Base-by-base conservation (phyloP, 2,888 invertebrate species). In the Ennomos erosarius region DNA sequence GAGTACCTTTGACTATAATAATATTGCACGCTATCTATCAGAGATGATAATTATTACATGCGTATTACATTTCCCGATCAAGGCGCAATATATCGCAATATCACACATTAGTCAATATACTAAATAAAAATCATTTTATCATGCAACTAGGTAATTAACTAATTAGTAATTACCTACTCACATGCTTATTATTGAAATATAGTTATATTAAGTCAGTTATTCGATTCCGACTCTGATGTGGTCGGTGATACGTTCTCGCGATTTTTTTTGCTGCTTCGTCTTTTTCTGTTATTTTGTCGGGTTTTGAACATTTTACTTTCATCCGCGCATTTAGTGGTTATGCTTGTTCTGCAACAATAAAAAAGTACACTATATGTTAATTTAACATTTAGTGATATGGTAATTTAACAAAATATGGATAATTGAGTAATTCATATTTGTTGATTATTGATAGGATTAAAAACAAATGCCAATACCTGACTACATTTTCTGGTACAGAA, bases 291-390 rank as follows among this genome's bases (percentile, higher is more conserved):
- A 13, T 70, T 65, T 55, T 78, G 71, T 3, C 84, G 77, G 43
- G 74, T 82, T 26, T 89, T 90, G 43, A 83, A 82, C 93, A 94
- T 93, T 81, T 94, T 94, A 65, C 93, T 93, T 75, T 94, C 94
- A 70, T 94, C 94, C 0, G 93, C 93, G 69, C 94, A 94, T 77
- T 94, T 94, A 0, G 93, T 93, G 16, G 94, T 94, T n/a, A 94
- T 94, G n/a, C 92, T 90, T 11, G 86, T 89, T 49, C 94, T 92
- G 77, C 44, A 76, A 78, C 8, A 35, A 8, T 49, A 38, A 26
- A 48, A 47, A 26, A 26, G 4, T 26, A 26, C 26, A 26, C 4
- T 6, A 26, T 26, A 26, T 16, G 16, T 16, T 2, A 16, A 16
- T 16, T n/a, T n/a, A n/a, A n/a, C n/a, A n/a, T n/a, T n/a, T n/a